Percentiles rank a stretch among this genome's conserved stretches.
Conservation (phyloP, 1,140 invertebrate species). For the Palaemon carinicauda region DNA sequence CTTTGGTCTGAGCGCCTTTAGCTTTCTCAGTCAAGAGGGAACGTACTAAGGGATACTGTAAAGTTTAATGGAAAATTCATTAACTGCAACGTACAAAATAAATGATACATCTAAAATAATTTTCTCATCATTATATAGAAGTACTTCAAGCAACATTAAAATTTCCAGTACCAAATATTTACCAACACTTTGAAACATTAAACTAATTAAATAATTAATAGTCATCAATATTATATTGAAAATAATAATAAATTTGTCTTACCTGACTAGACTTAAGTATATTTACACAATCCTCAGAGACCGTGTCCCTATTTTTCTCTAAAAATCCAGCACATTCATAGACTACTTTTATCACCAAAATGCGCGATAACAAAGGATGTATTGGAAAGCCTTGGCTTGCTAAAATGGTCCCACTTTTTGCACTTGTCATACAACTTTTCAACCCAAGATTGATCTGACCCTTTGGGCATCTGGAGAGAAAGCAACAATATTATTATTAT, state of each 20-base stretch:
- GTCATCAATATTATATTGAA: background rate
- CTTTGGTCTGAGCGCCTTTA: slow-evolving; percentile 9
- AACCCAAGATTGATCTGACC: slow-evolving; percentile 91
- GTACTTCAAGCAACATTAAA: too few relatives aligned
- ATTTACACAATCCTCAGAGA: slow-evolving; percentile 91
- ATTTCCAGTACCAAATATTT: too few relatives aligned
- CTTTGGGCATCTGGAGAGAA: slow-evolving; percentile 81
- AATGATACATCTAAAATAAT: too few relatives aligned
- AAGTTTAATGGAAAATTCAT: background rate
- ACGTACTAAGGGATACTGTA: slow-evolving; percentile 35
- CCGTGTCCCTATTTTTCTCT: slow-evolving; percentile 97
- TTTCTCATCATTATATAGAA: too few relatives aligned
- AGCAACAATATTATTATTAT: background rate
- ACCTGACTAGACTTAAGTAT: slow-evolving; percentile 69
- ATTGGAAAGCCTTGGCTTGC: slow-evolving; percentile 88
- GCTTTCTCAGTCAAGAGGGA: slow-evolving; percentile 41
- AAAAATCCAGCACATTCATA: slow-evolving; percentile 93
- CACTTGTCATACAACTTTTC: slow-evolving; percentile 91
- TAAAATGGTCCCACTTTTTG: slow-evolving; percentile 84
- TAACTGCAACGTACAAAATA: background rate
- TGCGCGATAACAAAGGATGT: slow-evolving; percentile 78
- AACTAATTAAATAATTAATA: background rate
- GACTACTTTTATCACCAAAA: slow-evolving; percentile 79
- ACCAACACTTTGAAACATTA: background rate
- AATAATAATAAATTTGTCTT: background rate